phyloP scores from a whole-genome alignment of 2,888 invertebrate genomes.

The Platycheirus rosarum region DNA sequence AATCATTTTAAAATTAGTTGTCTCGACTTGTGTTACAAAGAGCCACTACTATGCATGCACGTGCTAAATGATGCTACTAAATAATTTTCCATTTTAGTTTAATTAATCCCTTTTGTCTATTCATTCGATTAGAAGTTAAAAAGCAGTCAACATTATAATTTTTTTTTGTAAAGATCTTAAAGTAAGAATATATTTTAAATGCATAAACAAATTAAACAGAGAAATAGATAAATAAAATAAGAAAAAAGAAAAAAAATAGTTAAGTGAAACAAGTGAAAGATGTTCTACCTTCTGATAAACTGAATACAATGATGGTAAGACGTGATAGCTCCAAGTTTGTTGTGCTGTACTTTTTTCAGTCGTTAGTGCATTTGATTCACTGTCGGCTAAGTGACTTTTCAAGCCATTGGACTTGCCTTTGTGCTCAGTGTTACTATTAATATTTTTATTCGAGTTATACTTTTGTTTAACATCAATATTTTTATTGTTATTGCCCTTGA shows the following conservation, averaged over 20 bases:
- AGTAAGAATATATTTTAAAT: slow-evolving; percentile 1
- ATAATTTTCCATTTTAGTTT: slow-evolving; percentile 2
- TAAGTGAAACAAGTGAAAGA: slow-evolving; percentile 60
- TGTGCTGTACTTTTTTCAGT: slow-evolving; percentile 82
- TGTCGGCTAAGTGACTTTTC: slow-evolving; percentile 64
- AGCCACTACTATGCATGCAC: slow-evolving; percentile 37
- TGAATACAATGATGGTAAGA: slow-evolving; percentile 92
- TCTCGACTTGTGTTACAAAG: too few species aligned
- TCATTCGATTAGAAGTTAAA: slow-evolving; percentile 3
- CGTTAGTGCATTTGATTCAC: slow-evolving; percentile 74
- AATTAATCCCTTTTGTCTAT: slow-evolving; percentile 1
- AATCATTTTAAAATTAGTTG: too few species aligned
- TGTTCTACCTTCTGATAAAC: slow-evolving; percentile 91
- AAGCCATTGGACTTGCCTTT: slow-evolving; percentile 67
- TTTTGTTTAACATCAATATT: slow-evolving; percentile 72
- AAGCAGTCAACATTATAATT: slow-evolving; percentile 18
- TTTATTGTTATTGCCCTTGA: slow-evolving; percentile 79
- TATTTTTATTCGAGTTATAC: slow-evolving; percentile 71
- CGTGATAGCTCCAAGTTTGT: slow-evolving; percentile 92
- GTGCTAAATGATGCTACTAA: slow-evolving; percentile 25
- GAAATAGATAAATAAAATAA: slow-evolving; percentile 7
- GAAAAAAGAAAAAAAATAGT: slow-evolving; percentile 11
- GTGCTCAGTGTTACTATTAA: slow-evolving; percentile 75
- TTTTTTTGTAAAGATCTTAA: slow-evolving; percentile 9
- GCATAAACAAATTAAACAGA: slow-evolving; percentile 7